Conservation (phyloP, 2,113 vertebrate genomes). For the Promerops cafer region DNA sequence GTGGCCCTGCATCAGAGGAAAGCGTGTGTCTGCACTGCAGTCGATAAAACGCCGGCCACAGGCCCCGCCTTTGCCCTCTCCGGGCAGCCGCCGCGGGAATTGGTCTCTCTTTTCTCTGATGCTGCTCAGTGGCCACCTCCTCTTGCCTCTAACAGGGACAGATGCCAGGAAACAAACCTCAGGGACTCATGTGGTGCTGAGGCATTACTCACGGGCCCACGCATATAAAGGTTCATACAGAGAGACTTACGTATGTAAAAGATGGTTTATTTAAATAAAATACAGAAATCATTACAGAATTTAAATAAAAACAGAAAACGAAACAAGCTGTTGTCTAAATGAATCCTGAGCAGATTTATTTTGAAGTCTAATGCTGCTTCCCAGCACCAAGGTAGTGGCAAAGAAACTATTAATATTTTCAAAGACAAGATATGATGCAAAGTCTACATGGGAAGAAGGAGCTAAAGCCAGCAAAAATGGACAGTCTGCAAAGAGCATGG, state of each 20-base stretch:
- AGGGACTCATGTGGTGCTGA: background rate
- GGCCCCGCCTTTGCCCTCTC: background rate
- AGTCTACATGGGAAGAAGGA: background rate
- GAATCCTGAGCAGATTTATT: background rate
- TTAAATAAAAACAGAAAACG: background rate
- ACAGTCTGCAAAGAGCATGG: background rate
- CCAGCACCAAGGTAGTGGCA: background rate
- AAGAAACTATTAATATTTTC: background rate
- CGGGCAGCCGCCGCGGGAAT: background rate
- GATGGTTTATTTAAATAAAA: background rate
- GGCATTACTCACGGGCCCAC: background rate
- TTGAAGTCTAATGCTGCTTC: background rate
- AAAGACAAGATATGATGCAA: background rate
- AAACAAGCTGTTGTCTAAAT: background rate
- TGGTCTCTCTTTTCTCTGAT: background rate
- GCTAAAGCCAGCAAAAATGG: background rate
- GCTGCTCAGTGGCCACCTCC: background rate
- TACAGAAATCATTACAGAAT: too few relatives aligned
- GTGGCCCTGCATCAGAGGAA: background rate
- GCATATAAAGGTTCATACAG: background rate
- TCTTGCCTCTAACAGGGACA: background rate
- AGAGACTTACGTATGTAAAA: background rate
- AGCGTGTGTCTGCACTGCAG: background rate
- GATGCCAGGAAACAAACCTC: background rate
- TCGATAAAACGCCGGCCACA: background rate